Evolutionary conservation across 2,888 invertebrate species (phyloP).

Genomic region (Sthenelais limicola): DNA sequence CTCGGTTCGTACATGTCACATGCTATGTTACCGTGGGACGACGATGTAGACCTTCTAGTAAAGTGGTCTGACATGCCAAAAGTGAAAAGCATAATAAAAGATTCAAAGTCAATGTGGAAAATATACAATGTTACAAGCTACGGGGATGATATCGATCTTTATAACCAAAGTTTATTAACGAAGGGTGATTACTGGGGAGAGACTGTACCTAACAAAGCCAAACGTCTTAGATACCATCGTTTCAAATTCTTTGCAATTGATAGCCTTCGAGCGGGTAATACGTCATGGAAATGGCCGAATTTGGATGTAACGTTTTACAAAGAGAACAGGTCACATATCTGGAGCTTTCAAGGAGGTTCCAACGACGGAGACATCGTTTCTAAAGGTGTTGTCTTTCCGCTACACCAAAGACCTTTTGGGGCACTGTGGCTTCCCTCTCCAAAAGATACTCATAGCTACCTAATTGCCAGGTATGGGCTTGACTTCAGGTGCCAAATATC

Average conservation of each 20-base stretch:
- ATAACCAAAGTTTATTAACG: not conserved
- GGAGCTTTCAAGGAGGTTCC: constrained; percentile 1
- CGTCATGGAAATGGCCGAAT: constrained; percentile 36
- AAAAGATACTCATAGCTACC: not conserved
- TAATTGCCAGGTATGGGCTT: constrained; percentile 9
- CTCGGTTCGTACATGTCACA: constrained; percentile 38
- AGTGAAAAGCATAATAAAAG: constrained; percentile 22
- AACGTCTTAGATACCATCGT: constrained; percentile 15
- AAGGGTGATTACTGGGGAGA: constrained; percentile 5
- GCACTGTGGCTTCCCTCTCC: constrained; percentile 31
- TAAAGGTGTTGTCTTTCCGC: constrained; percentile 12
- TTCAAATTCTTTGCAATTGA: constrained; percentile 32
- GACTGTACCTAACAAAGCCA: constrained; percentile 9
- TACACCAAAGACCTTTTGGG: constrained; percentile 17
- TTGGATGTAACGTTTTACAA: constrained; percentile 26
- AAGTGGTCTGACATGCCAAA: constrained; percentile 32
- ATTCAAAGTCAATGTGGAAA: constrained; percentile 7
- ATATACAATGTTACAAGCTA: constrained; percentile 22
- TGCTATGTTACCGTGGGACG: constrained; percentile 37
- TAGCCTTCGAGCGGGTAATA: constrained; percentile 5
- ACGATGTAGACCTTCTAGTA: constrained; percentile 32
- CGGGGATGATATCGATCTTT: constrained; percentile 4
- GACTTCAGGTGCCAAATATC: constrained; percentile 22
- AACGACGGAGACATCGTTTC: not conserved
- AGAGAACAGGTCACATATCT: constrained; percentile 37